These are phyloP conservation scores for Melanotaenia parkinsoni DNA, from an alignment of 2,797 vertebrate species.

Conservation along the genomic window DNA sequence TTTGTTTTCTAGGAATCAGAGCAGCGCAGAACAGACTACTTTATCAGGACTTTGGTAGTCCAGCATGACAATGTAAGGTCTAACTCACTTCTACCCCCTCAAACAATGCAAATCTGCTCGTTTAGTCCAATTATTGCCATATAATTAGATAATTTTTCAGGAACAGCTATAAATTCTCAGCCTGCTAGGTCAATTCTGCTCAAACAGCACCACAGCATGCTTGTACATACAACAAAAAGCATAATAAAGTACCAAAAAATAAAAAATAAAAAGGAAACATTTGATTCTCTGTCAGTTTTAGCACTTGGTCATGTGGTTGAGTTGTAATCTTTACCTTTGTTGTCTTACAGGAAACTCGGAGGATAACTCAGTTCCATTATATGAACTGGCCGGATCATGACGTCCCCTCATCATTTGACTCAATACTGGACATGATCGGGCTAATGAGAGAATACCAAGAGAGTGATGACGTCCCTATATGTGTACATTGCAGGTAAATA, in stretches of 20 bases:
- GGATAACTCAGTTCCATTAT: conserved; percentile 96
- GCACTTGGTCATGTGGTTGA: not conserved
- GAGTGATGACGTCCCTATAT: conserved; percentile 93
- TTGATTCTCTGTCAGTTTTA: not conserved
- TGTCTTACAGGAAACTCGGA: conserved; percentile 87
- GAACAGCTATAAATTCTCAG: too few relatives aligned
- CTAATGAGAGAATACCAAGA: conserved; percentile 97
- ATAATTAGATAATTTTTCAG: not conserved
- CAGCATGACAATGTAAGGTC: conserved; percentile 92
- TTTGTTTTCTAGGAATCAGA: conserved; percentile 89
- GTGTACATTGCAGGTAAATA: conserved; percentile 76
- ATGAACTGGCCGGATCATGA: conserved; percentile 99
- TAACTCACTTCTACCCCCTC: not conserved
- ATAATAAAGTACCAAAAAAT: not conserved
- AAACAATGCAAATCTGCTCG: not conserved
- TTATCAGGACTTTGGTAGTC: conserved; percentile 90
- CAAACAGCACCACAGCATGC: too few relatives aligned
- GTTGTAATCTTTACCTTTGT: not conserved
- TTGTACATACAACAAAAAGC: not conserved
- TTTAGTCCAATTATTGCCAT: not conserved
- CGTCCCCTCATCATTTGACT: conserved; percentile 98
- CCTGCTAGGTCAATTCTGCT: too few relatives aligned
- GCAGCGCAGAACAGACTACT: conserved; percentile 93
- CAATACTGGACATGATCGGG: conserved; percentile 98
- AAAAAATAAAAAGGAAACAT: not conserved